Evolutionary conservation across 2,797 vertebrate species (phyloP).

Genomic region (Synanceia verrucosa): DNA sequence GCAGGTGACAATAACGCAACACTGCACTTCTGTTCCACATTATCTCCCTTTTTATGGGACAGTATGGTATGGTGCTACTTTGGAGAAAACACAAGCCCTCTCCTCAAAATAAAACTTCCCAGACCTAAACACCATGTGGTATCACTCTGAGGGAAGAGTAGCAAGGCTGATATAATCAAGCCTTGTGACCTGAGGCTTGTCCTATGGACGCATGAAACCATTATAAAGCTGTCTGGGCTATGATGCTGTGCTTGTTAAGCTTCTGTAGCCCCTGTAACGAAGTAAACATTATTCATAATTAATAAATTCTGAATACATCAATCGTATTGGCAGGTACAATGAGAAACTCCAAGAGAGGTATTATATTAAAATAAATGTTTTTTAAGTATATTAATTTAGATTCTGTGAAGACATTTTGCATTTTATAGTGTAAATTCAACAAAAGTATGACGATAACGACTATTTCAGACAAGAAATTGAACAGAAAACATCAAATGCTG

Average conservation of each 20-base stretch:
- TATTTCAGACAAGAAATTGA: not conserved
- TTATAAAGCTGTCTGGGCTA: slow-evolving; percentile 39
- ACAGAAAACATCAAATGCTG: slow-evolving; percentile 19
- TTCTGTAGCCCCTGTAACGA: not conserved
- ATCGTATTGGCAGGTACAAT: not conserved
- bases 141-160: slow-evolving; percentile 61
- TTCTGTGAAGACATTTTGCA: not conserved
- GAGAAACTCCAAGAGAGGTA: not conserved
- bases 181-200: slow-evolving; percentile 54
- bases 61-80: slow-evolving; percentile 52
- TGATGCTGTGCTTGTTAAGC: slow-evolving; percentile 28
- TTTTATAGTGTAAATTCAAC: not conserved
- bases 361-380: not conserved
- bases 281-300: slow-evolving; percentile 4
- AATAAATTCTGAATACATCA: not conserved
- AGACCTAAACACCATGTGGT: slow-evolving; percentile 74
- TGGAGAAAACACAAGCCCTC: slow-evolving; percentile 54
- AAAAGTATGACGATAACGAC: not conserved
- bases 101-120: slow-evolving; percentile 76
- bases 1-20: slow-evolving; percentile 66
- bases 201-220: slow-evolving; percentile 47
- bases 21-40: slow-evolving; percentile 77
- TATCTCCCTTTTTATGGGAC: slow-evolving; percentile 60
- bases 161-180: slow-evolving; percentile 62
- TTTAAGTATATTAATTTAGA: not conserved